A percentile compares a stretch with the other conserved stretches of the same genome.
Conservation (phyloP, 1,140 invertebrate species). For the Conopomorpha cramerella region DNA sequence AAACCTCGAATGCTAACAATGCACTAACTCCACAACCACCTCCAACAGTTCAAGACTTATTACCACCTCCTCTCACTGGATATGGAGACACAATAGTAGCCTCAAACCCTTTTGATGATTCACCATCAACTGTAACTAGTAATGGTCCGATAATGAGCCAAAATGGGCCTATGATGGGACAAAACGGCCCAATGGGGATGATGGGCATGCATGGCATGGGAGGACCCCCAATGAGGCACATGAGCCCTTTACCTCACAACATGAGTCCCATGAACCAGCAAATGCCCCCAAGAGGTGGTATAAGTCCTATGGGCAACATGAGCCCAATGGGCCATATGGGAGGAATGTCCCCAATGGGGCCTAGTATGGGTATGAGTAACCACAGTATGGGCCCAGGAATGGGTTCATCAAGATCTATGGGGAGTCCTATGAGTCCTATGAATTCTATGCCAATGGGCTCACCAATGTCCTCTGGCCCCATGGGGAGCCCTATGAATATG, state of each 20-base stretch:
- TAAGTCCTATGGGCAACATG: conserved; percentile 72
- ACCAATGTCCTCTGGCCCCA: conserved; percentile 70
- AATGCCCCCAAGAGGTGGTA: conserved; percentile 65
- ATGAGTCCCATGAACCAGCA: conserved; percentile 73
- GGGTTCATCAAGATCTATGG: conserved; percentile 63
- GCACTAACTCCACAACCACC: conserved; percentile 62
- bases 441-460: conserved; percentile 75
- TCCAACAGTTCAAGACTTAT: conserved; percentile 71
- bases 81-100: conserved; percentile 93
- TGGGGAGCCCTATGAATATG: conserved; percentile 73
- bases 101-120: conserved; percentile 95
- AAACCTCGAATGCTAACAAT: conserved; percentile 66
- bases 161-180: conserved; percentile 59
- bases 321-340: conserved; percentile 65
- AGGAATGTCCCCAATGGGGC: conserved; percentile 60
- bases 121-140: conserved; percentile 68
- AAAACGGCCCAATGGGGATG: conserved; percentile 63
- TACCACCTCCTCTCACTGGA: conserved; percentile 81
- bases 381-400: conserved; percentile 60
- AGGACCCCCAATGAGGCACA: conserved; percentile 70
- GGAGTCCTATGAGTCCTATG: conserved; percentile 70
- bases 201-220: conserved; percentile 69
- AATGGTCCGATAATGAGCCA: conserved; percentile 67
- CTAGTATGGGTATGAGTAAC: conserved; percentile 58
- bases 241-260: conserved; percentile 68